Percentiles rank a stretch among this genome's conserved stretches.
Evolutionary conservation across 2,888 invertebrate species (phyloP).

Genomic region (Mallateleia sp.): DNA sequence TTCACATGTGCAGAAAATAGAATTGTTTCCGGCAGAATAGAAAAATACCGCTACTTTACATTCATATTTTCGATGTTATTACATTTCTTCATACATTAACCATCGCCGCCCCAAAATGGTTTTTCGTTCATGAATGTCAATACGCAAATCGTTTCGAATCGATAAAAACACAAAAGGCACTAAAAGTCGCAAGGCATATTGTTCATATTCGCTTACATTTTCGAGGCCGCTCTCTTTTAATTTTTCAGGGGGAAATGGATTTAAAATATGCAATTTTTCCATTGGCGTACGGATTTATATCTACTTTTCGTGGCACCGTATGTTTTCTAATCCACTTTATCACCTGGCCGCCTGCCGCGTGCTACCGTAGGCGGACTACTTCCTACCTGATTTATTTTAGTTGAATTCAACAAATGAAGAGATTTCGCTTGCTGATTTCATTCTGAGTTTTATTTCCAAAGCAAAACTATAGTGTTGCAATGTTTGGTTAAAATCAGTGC

Average conservation of each 20-base stretch:
- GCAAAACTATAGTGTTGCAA: neutral
- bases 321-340: no score
- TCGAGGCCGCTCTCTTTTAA: no score
- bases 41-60: no score
- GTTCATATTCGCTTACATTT: neutral
- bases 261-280: no score
- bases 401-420: constrained; percentile 42
- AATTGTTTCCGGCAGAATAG: no score
- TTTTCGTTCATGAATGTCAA: neutral
- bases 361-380: constrained; percentile 25
- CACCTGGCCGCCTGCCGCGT: constrained; percentile 23
- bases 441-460: constrained; percentile 29
- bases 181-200: neutral
- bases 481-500: neutral
- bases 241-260: no score
- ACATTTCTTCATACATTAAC: neutral
- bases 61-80: neutral
- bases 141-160: constrained; percentile 15
- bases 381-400: constrained; percentile 45
- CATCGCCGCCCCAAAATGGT: neutral
- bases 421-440: constrained; percentile 39
- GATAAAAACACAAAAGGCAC: constrained; percentile 7
- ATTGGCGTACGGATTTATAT: no score
- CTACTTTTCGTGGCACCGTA: no score
- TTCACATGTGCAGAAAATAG: no score